Base-by-base conservation (phyloP, 1,140 invertebrate species). In the Trichonephila clavipes region DNA sequence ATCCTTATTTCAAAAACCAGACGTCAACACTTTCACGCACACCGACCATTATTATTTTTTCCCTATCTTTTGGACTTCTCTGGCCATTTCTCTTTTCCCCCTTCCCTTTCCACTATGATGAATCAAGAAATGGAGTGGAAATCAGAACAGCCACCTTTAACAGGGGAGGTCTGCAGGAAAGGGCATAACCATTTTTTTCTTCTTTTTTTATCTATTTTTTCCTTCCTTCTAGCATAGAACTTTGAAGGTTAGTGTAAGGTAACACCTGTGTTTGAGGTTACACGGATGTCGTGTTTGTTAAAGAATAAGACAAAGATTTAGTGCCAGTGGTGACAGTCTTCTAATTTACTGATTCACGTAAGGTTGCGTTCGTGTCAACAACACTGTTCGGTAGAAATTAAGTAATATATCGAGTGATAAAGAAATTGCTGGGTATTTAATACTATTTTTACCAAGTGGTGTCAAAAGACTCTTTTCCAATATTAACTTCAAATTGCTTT, bases 1-100 rank as follows among this genome's bases (percentile, higher is more conserved):
- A 90, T 61, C 62, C 69, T 44, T 58, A 90, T 90, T 90, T 90
- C 88, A 92, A 92, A 92, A 85, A 92, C 59, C 90, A 85, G 90
- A 85, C 90, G 90, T 92, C 90, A 92, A 92, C 90, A 92, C 90
- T 92, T 92, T 92, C 90, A 90, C 89, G 72, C 89, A 90, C 69
- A 61, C 24, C 44, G 72, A 19, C 77, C 89, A 90, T 90, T 90
- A 90, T 90, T 90, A 69, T 69, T 90, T 81, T 81, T 44, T 12
- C 21, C 34, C 34, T 77, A 16, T 66, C 40, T 88, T 34, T 88
- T 8, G 14, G 66, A 77, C 28, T 77, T 40, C 72, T 77, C 28
- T 64, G 24, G 24, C 66, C 21, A 69, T 10, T 21, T 7, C n/a
- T 14, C 34, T 44, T 7, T 58, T 28, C 24, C 61, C 28, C 16